phyloP scores from a whole-genome alignment of 2,113 vertebrate genomes.

The Hemicordylus capensis region DNA sequence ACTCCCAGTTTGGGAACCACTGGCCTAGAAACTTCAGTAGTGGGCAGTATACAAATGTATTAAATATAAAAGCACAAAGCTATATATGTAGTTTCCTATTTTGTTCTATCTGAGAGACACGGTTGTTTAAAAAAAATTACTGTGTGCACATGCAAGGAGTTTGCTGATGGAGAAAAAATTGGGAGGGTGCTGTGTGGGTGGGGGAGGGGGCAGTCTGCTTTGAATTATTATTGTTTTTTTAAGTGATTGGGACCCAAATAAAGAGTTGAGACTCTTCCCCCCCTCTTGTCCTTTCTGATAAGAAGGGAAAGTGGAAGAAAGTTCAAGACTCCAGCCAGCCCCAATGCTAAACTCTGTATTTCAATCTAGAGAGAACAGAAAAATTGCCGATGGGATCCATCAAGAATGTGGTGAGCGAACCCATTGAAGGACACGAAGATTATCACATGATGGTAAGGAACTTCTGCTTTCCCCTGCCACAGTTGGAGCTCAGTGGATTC shows the following conservation, averaged over 20 bases:
- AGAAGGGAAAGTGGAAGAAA: not conserved
- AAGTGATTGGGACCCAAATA: no score
- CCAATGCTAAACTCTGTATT: constrained; percentile 59
- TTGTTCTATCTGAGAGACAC: not conserved
- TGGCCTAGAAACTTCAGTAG: no score
- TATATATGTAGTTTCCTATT: not conserved
- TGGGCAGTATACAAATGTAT: no score
- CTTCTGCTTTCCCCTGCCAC: not conserved
- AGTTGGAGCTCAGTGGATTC: no score
- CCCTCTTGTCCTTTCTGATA: not conserved
- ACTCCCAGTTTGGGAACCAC: no score
- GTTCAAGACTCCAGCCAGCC: not conserved
- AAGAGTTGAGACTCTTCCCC: not conserved
- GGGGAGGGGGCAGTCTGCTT: not conserved
- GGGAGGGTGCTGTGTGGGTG: not conserved
- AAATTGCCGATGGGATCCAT: constrained; percentile 99
- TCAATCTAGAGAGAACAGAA: constrained; percentile 93
- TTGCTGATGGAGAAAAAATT: not conserved
- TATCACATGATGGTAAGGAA: constrained; percentile 98
- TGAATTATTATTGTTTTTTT: not conserved
- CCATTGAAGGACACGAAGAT: constrained; percentile 96
- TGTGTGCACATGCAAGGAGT: not conserved
- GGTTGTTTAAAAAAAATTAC: no score
- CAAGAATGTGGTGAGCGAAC: constrained; percentile 98
- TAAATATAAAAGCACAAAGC: not conserved